These are phyloP conservation scores for Volucella inflata DNA, from an alignment of 2,888 invertebrate species.

Conservation along the genomic window DNA sequence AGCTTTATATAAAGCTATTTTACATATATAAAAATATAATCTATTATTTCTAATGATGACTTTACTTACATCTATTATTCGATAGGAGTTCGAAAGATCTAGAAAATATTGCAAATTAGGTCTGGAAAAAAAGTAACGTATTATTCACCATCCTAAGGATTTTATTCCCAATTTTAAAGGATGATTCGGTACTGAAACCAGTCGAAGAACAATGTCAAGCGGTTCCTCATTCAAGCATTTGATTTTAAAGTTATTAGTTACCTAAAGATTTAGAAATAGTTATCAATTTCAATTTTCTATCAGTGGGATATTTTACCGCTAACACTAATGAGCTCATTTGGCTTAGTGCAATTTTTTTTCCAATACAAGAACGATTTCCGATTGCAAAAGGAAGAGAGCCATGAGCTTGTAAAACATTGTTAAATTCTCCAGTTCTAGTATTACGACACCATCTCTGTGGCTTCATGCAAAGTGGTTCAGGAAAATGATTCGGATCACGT, in stretches of 20 bases:
- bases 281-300: not conserved
- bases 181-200: conserved; percentile 86
- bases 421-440: conserved; percentile 81
- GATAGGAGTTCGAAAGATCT: not conserved
- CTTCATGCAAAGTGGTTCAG: conserved; percentile 87
- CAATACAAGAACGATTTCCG: conserved; percentile 92
- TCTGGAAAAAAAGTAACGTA: not conserved
- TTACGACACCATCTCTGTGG: conserved; percentile 91
- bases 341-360: conserved; percentile 90
- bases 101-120: not conserved
- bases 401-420: conserved; percentile 85
- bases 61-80: not conserved
- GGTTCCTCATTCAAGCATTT: conserved; percentile 84
- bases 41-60: too few species aligned
- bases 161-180: conserved; percentile 78
- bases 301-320: conserved; percentile 84
- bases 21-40: too few species aligned
- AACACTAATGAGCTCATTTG: conserved; percentile 89
- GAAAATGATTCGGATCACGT: conserved; percentile 88
- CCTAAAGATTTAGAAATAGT: conserved; percentile 77
- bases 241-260: conserved; percentile 85
- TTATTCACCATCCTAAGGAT: conserved; percentile 46
- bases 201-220: conserved; percentile 85
- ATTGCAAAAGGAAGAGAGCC: conserved; percentile 93
- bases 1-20: too few species aligned